Percentiles rank a stretch among this genome's conserved stretches.
Conservation (phyloP, 1,140 invertebrate species). For the Plectrocnemia conspersa region DNA sequence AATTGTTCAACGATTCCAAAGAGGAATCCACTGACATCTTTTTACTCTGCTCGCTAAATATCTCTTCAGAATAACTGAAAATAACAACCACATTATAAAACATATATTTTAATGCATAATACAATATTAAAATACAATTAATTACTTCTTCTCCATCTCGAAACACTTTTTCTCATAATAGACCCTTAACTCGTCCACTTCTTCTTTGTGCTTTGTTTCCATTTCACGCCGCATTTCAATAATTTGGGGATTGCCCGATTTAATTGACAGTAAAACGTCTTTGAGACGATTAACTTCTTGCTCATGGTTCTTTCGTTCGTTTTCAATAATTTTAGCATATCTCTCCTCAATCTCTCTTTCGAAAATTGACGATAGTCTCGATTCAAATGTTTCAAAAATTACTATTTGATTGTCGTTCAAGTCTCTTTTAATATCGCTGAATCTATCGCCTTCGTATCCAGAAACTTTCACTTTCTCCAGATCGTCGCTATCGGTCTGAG, state of each 20-base stretch:
- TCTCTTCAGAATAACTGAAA: conserved; percentile 60
- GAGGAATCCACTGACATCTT: conserved; percentile 48
- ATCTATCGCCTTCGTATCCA: too few species aligned
- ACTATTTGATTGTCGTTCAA: neutral
- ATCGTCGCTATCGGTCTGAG: too few species aligned
- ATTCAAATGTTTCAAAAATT: neutral
- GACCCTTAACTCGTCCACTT: conserved; percentile 70
- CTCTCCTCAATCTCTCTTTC: too few species aligned
- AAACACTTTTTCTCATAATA: conserved; percentile 75
- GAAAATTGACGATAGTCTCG: too few species aligned
- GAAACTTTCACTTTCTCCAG: too few species aligned
- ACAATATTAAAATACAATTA: conserved; percentile 20
- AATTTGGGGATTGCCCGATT: conserved; percentile 50
- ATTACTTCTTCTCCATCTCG: conserved; percentile 69
- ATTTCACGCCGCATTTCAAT: conserved; percentile 53
- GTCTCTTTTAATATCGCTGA: neutral
- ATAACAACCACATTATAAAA: conserved; percentile 19
- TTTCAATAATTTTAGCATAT: too few species aligned
- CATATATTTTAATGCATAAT: neutral
- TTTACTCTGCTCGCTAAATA: conserved; percentile 65
- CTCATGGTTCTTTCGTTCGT: conserved; percentile 43
- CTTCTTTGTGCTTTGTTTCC: conserved; percentile 60
- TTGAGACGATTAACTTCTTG: conserved; percentile 47
- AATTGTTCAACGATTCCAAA: conserved; percentile 30
- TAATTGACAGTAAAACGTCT: conserved; percentile 47